Conservation (phyloP, 2,113 vertebrate species). For the Myanophis thanlyinensis region DNA sequence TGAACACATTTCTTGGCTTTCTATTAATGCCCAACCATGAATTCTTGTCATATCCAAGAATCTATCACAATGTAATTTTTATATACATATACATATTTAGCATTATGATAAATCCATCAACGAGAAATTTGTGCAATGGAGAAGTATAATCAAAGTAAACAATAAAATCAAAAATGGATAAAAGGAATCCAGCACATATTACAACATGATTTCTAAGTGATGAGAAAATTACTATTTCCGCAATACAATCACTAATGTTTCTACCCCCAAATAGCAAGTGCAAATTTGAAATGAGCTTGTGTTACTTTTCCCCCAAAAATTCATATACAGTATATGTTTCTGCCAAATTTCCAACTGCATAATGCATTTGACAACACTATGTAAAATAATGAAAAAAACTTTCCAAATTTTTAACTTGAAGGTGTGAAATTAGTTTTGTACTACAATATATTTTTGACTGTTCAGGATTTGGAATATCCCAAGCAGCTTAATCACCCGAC, state of each 20-base stretch:
- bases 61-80: neutral
- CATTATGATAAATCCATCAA: neutral
- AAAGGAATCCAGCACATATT: slow-evolving; percentile 8
- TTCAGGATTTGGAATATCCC: slow-evolving; percentile 56
- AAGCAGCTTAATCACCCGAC: slow-evolving; percentile 38
- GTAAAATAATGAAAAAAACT: slow-evolving; percentile 59
- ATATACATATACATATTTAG: neutral
- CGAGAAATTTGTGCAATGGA: neutral
- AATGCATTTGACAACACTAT: slow-evolving; percentile 57
- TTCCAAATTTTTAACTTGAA: slow-evolving; percentile 48
- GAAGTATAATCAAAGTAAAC: neutral
- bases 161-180: neutral
- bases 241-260: slow-evolving; percentile 29
- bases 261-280: slow-evolving; percentile 42
- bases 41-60: neutral
- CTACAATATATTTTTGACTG: slow-evolving; percentile 37
- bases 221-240: slow-evolving; percentile 40
- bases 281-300: slow-evolving; percentile 61
- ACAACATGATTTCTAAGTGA: neutral
- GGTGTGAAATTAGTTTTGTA: slow-evolving; percentile 67
- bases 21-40: neutral
- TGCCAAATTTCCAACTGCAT: slow-evolving; percentile 35
- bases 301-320: slow-evolving; percentile 27
- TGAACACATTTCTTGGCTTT: neutral
- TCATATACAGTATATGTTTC: slow-evolving; percentile 25